phyloP scores from a whole-genome alignment of 2,113 vertebrate genomes.

The Scomber japonicus region DNA sequence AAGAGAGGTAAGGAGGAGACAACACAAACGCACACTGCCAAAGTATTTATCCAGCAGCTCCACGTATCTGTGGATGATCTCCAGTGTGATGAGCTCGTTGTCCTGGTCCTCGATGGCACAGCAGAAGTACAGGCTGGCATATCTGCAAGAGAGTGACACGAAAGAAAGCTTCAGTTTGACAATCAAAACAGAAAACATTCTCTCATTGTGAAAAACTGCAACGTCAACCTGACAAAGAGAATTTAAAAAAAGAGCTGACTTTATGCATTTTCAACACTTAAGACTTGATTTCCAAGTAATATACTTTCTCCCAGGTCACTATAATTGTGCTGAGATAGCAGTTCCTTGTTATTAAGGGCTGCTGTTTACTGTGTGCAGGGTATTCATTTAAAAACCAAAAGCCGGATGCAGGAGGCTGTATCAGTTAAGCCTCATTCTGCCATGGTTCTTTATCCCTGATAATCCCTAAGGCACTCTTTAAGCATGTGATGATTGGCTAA shows the following conservation, averaged over 20 bases:
- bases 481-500: conserved; percentile 77
- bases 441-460: conserved; percentile 64
- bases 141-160: conserved; percentile 84
- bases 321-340: conserved; percentile 57
- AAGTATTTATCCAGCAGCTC: conserved; percentile 99
- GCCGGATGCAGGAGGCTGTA: conserved; percentile 39
- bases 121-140: conserved; percentile 99
- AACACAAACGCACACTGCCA: conserved; percentile 91
- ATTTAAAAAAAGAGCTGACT: conserved; percentile 23
- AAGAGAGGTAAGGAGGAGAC: neutral
- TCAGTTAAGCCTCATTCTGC: conserved; percentile 55
- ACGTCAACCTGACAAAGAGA: conserved; percentile 15
- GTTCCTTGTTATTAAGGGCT: conserved; percentile 40
- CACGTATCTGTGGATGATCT: conserved; percentile 99
- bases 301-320: conserved; percentile 10
- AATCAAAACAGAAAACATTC: neutral
- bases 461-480: conserved; percentile 72
- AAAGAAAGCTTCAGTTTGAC: neutral
- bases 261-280: conserved; percentile 24
- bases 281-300: conserved; percentile 21
- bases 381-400: conserved; percentile 58
- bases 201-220: neutral
- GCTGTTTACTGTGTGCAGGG: conserved; percentile 56
- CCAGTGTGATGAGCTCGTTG: conserved; percentile 98
- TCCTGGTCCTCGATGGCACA: conserved; percentile 98